Conservation (phyloP, 2,888 invertebrate species). For the Eupithecia dodoneata region DNA sequence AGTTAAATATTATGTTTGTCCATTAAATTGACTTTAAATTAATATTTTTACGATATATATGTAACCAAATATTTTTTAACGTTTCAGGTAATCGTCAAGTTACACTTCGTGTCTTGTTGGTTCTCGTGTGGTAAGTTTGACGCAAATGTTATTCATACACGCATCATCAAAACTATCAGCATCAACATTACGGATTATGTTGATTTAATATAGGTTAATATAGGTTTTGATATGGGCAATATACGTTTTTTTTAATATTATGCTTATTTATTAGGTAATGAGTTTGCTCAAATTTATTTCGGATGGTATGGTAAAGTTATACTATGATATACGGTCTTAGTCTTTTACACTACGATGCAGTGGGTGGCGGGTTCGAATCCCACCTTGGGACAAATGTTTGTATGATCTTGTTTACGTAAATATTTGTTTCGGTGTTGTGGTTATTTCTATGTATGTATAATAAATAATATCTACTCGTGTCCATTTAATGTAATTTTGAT, state of each 20-base stretch:
- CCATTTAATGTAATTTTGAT: too few relatives aligned
- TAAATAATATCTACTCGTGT: too few relatives aligned
- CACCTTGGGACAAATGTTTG: too few relatives aligned
- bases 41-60: background rate
- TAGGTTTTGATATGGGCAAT: background rate
- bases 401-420: too few relatives aligned
- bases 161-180: background rate
- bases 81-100: slow-evolving; percentile 38
- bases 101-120: slow-evolving; percentile 19
- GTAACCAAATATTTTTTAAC: slow-evolving; percentile 25
- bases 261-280: background rate
- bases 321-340: background rate
- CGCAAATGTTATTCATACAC: background rate
- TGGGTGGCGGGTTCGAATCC: too few relatives aligned
- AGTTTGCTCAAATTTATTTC: background rate
- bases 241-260: too few relatives aligned
- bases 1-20: background rate
- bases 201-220: background rate
- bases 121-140: slow-evolving; percentile 28
- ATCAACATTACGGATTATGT: background rate
- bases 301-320: background rate
- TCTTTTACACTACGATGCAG: too few relatives aligned
- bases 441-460: too few relatives aligned
- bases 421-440: too few relatives aligned
- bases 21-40: background rate